These are phyloP conservation scores for Leptocoma aspasia DNA, from an alignment of 2,113 vertebrate genomes.

Conservation along the genomic window DNA sequence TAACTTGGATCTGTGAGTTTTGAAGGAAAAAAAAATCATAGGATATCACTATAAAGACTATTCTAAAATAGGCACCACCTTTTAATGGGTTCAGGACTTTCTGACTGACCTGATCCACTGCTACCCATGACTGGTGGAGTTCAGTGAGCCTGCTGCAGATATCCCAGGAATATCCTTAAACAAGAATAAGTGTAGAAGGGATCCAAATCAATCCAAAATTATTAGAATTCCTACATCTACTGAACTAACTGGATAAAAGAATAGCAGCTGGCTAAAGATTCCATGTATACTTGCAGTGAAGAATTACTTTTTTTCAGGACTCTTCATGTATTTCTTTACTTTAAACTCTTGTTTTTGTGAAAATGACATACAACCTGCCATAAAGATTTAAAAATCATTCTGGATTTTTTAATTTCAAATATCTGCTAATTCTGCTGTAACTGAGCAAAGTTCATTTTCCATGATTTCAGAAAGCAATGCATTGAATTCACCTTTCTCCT, in stretches of 20 bases:
- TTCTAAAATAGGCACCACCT: background rate
- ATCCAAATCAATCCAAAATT: background rate
- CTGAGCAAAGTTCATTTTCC: background rate
- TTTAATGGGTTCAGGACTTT: background rate
- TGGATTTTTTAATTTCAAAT: background rate
- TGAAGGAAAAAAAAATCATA: background rate
- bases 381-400: background rate
- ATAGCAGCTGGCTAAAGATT: background rate
- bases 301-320: background rate
- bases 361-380: background rate
- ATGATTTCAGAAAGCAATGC: background rate
- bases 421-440: background rate
- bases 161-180: background rate
- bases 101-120: background rate
- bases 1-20: background rate
- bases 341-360: background rate
- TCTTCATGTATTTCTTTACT: background rate
- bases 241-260: background rate
- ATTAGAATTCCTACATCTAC: background rate
- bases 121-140: background rate
- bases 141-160: background rate
- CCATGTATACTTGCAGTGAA: background rate
- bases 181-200: background rate
- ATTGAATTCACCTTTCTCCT: background rate
- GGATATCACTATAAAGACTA: background rate